phyloP scores from a whole-genome alignment of 1,140 invertebrate genomes.

The Galleria mellonella region DNA sequence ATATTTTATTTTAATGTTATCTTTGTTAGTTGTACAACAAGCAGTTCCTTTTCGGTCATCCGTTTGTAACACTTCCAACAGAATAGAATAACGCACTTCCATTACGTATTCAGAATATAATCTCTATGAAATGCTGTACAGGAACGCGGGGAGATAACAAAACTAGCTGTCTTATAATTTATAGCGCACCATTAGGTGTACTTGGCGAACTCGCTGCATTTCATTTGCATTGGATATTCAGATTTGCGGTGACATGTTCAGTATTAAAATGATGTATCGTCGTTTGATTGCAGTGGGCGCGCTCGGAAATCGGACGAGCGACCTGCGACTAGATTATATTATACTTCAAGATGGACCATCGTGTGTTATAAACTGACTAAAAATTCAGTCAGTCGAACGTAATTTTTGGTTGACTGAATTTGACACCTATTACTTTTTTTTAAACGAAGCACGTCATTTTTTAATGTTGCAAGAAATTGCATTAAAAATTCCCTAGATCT shows the following conservation, averaged over 20 bases:
- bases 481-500: too few relatives aligned
- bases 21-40: too few relatives aligned
- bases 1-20: too few relatives aligned
- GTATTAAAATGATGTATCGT: conserved; percentile 68
- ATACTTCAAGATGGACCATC: too few relatives aligned
- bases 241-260: conserved; percentile 60
- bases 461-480: too few relatives aligned
- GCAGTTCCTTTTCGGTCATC: too few relatives aligned
- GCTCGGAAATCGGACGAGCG: background rate
- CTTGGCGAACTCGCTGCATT: conserved; percentile 27
- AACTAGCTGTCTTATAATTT: conserved; percentile 56
- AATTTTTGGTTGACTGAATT: too few relatives aligned
- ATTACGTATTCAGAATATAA: conserved; percentile 63
- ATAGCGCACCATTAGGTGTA: conserved; percentile 55
- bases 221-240: conserved; percentile 67
- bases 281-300: conserved; percentile 46
- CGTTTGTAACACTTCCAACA: background rate
- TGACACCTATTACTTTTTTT: too few relatives aligned
- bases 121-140: conserved; percentile 60
- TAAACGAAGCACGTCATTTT: too few relatives aligned
- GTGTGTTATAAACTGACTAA: too few relatives aligned
- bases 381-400: too few relatives aligned
- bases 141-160: conserved; percentile 47
- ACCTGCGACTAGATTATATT: too few relatives aligned
- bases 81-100: conserved; percentile 37